Percentiles rank a stretch among this genome's conserved stretches.
Evolutionary conservation across 2,888 invertebrate genomes (phyloP).

Genomic region (Lepidochitona cinerea): DNA sequence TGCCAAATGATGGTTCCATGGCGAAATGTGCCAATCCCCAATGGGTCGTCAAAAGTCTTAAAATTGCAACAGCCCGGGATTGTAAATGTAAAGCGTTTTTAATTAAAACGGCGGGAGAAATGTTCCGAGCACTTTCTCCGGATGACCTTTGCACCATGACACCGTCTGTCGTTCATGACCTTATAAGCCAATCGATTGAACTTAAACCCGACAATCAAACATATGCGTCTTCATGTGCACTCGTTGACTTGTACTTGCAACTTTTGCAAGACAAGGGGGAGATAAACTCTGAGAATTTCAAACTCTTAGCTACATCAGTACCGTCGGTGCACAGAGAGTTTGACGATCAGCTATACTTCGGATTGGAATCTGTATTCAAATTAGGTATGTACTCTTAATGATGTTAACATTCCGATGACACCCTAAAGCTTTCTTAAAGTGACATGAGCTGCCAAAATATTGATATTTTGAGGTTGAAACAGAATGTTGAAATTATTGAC

Average conservation of each 20-base stretch:
- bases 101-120: conserved; percentile 56
- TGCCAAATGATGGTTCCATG: conserved; percentile 54
- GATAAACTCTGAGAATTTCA: conserved; percentile 62
- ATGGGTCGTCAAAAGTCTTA: conserved; percentile 52
- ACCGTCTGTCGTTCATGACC: conserved; percentile 58
- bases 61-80: conserved; percentile 44
- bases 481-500: too few species aligned
- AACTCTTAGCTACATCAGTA: conserved; percentile 54
- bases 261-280: conserved; percentile 60
- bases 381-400: conserved; percentile 44
- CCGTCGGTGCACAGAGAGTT: conserved; percentile 53
- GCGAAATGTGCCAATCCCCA: conserved; percentile 47
- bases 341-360: conserved; percentile 61
- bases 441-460: too few species aligned
- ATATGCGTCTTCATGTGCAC: conserved; percentile 41
- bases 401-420: background rate
- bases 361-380: conserved; percentile 61
- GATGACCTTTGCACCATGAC: conserved; percentile 62
- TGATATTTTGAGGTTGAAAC: too few species aligned
- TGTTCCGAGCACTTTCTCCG: conserved; percentile 50
- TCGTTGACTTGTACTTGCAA: conserved; percentile 61
- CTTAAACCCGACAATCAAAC: conserved; percentile 29
- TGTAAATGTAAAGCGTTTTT: conserved; percentile 53
- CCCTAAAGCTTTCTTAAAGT: too few species aligned
- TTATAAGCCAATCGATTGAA: conserved; percentile 42